Evolutionary conservation across 2,888 invertebrate genomes (phyloP).

Genomic region (Meghimatium bilineatum): DNA sequence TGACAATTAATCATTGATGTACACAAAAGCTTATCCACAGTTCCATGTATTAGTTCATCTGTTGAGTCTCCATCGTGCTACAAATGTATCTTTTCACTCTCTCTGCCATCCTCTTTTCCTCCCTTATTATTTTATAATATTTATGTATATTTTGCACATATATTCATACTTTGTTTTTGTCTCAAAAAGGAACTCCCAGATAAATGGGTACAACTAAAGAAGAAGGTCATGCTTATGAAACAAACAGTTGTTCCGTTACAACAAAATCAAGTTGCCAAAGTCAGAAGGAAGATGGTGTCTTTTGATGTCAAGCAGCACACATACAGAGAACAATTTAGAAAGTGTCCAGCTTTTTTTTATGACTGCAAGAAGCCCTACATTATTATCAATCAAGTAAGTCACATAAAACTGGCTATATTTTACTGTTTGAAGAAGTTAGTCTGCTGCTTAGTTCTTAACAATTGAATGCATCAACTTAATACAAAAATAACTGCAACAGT

Average conservation of each 20-base stretch:
- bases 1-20: no score
- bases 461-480: no score
- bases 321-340: slow-evolving; percentile 91
- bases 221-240: slow-evolving; percentile 91
- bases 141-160: no score
- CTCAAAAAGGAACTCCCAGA: slow-evolving; percentile 89
- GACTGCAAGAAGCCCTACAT: slow-evolving; percentile 74
- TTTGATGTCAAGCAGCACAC: slow-evolving; percentile 89
- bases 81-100: no score
- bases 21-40: no score
- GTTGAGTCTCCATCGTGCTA: no score
- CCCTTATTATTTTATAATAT: no score
- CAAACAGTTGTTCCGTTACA: slow-evolving; percentile 96
- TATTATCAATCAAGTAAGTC: slow-evolving; percentile 71
- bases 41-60: no score
- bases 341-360: slow-evolving; percentile 75
- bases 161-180: neutral
- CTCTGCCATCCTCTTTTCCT: no score
- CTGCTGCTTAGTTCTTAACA: no score
- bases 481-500: no score
- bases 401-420: neutral
- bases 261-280: slow-evolving; percentile 93
- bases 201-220: slow-evolving; percentile 96
- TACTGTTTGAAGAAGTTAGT: no score
- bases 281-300: slow-evolving; percentile 88